Evolutionary conservation across 2,888 invertebrate genomes (phyloP).

Genomic region (Leucoptera coffeella): DNA sequence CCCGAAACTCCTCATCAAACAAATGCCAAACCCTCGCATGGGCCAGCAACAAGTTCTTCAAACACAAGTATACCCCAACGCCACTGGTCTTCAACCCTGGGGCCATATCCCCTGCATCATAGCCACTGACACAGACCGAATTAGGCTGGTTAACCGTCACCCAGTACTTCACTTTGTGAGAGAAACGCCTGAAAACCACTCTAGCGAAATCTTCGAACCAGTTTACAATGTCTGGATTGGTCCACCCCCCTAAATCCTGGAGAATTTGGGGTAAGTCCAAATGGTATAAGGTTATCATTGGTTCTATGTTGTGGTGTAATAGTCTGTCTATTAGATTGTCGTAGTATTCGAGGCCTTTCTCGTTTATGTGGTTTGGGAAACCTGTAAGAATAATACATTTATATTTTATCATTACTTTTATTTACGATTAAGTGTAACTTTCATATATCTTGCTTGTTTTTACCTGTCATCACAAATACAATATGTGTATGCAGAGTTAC

Average conservation of each 20-base stretch:
- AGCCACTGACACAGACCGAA: constrained; percentile 28
- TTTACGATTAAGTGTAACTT: too few relatives aligned
- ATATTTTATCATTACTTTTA: too few relatives aligned
- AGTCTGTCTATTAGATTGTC: constrained; percentile 57
- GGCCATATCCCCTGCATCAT: constrained; percentile 24
- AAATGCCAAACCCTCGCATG: constrained; percentile 48
- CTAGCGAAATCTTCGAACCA: constrained; percentile 47
- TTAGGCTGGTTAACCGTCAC: constrained; percentile 56
- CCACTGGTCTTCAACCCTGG: constrained; percentile 32
- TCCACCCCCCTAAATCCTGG: constrained; percentile 53
- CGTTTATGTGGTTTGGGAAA: constrained; percentile 41
- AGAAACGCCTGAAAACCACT: constrained; percentile 31
- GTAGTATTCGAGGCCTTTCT: constrained; percentile 58
- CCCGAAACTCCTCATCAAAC: constrained; percentile 27
- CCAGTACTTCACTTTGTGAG: constrained; percentile 50
- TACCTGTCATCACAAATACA: too few relatives aligned
- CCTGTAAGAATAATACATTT: too few relatives aligned
- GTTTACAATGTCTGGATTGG: constrained; percentile 29
- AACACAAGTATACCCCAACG: constrained; percentile 42
- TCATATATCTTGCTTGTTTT: too few relatives aligned
- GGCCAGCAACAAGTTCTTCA: constrained; percentile 44
- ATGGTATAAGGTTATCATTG: constrained; percentile 52
- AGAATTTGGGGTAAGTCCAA: constrained; percentile 51
- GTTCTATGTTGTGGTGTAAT: constrained; percentile 51
- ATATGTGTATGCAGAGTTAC: too few relatives aligned